Base-by-base conservation (phyloP, 2,888 invertebrate genomes). In the Eudemis profundana region DNA sequence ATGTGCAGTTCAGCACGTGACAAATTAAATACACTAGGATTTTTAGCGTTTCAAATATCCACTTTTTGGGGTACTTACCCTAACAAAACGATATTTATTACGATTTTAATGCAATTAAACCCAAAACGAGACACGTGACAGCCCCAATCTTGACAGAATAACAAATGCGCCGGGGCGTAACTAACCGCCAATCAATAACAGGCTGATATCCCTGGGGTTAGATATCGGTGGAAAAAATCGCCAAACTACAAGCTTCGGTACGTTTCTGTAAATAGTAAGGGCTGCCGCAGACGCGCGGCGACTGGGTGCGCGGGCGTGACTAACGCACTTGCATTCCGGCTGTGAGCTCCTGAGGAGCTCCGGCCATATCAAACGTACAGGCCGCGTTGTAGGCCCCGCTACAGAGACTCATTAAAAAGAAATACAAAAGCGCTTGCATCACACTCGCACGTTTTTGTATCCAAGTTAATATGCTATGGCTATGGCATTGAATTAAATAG, bases 121-220 rank as follows among this genome's bases (percentile, higher is more conserved):
- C 23, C 47, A 59, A 74, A 70, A 75, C 74, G 64, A 70, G 74
- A 77, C 74, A 70, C 66, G 65, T 59, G 72, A 74, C 62, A 66
- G 66, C 66, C 71, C 68, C 72, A 79, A 84, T 83, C 82, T 80
- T 81, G 78, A 76, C 77, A 78, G 78, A 81, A 85, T 82, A 82
- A 80, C 73, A 81, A 78, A 86, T 85, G 80, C 86, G 80, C 80
- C 79, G 78, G 83, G 86, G 88, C 89, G 89, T 86, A 80, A 80
- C 87, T 87, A 88, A 89, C 88, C 84, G 80, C 84, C 89, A 89
- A 89, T 89, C 89, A 89, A 89, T 89, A 87, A 84, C 86, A 76
- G 78, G 83, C 85, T 85, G 88, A 90, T 89, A 89, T 89, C 82
- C 78, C 77, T 57, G 68, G 79, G 83, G 87, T 82, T 73, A 73